phyloP scores from a whole-genome alignment of 2,113 vertebrate species.

The Thamnaconus septentrionalis region DNA sequence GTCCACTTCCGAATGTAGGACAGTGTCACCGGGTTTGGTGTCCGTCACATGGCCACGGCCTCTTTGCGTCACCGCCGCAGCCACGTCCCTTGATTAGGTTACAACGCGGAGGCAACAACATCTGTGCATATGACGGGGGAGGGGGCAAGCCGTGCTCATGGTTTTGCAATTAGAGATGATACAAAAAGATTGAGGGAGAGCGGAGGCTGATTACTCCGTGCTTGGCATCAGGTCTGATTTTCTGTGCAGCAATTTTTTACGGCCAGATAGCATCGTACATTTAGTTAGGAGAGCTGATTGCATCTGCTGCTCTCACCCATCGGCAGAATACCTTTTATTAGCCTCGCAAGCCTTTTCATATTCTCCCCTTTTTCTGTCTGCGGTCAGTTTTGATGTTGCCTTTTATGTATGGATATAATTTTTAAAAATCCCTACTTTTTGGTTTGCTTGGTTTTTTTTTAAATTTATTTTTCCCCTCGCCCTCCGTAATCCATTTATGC shows the following conservation, averaged over 20 bases:
- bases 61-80: slow-evolving; percentile 58
- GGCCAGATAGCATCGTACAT: slow-evolving; percentile 51
- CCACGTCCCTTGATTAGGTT: slow-evolving; percentile 69
- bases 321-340: slow-evolving; percentile 54
- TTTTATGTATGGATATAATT: slow-evolving; percentile 20
- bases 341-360: slow-evolving; percentile 7
- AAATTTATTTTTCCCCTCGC: slow-evolving; percentile 43
- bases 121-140: slow-evolving; percentile 52
- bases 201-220: slow-evolving; percentile 42
- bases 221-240: slow-evolving; percentile 58
- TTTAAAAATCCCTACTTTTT: slow-evolving; percentile 38
- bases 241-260: slow-evolving; percentile 53
- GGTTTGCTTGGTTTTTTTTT: slow-evolving; percentile 40
- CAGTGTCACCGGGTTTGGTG: slow-evolving; percentile 38
- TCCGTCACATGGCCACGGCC: slow-evolving; percentile 36
- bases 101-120: slow-evolving; percentile 46
- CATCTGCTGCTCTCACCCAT: slow-evolving; percentile 47
- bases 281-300: slow-evolving; percentile 65
- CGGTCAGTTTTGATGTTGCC: slow-evolving; percentile 20
- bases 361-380: slow-evolving; percentile 27
- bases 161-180: slow-evolving; percentile 65
- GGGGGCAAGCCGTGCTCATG: slow-evolving; percentile 71
- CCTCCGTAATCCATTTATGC: slow-evolving; percentile 59
- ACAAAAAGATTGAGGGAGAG: slow-evolving; percentile 37
- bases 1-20: slow-evolving; percentile 32